Base-by-base conservation (phyloP, 2,797 vertebrate species). In the Lepus townsendii region DNA sequence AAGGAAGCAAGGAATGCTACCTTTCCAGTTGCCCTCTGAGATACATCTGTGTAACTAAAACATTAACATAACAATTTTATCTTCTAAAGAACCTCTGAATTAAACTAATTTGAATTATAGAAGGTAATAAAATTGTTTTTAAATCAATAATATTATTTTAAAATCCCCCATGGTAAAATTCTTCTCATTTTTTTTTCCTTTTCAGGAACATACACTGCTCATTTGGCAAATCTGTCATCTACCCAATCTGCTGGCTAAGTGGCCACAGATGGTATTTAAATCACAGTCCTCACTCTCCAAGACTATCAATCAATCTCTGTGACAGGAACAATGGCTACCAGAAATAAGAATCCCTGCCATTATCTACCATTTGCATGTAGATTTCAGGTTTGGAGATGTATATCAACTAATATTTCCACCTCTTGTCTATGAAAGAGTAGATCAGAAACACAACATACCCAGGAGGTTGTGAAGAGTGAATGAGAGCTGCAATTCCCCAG, bases 261-360 rank as follows among this genome's bases (percentile, higher is more conserved):
- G 89, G 84, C 71, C 91, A 80, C 93, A 97, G 95, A 95, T 83
- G 80, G 94, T 71, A 89, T 80, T 87, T 89, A 87, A 95, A 73
- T 93, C 62, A 96, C 65, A 88, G 13, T 57, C 38, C 73, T 63
- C 73, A 76, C 30, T 91, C 62, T 63, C 73, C 27, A 82, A 92
- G 75, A 69, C 63, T 26, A 92, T 75, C 62, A 84, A 92, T 75
- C 62, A 84, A 32, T 89, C 88, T 91, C 91, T 32, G 26, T 76
- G 76, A 76, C 73, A 38, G 0, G 47, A 78, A 93, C 57, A 88
- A 60, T 14, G n/a, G 80, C 75, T 63, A 68, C 27, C 10, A 91
- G 63, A 16, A 30, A 71, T 20, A 69, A 12, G 32, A 50, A 71
- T 47, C 68, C 22, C 52, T 35, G 75, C 38, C n/a, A 27, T 30